A percentile compares a stretch with the other conserved stretches of the same genome.
Conservation (phyloP, 2,888 invertebrate genomes). For the Papilio gigon region DNA sequence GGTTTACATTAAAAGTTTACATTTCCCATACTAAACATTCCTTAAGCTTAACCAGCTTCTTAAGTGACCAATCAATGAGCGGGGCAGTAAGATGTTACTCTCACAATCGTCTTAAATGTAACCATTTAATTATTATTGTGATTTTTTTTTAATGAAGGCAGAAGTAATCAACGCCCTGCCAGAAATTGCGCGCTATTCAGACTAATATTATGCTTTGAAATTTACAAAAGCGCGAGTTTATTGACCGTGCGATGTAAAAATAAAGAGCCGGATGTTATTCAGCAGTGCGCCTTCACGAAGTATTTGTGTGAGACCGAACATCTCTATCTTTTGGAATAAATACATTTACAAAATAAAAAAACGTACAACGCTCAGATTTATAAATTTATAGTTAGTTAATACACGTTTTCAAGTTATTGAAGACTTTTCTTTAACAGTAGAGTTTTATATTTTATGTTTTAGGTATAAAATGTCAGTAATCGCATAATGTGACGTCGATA, state of each 20-base stretch:
- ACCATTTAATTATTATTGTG: neutral
- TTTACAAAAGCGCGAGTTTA: slow-evolving; percentile 30
- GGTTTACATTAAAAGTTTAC: no score
- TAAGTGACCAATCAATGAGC: no score
- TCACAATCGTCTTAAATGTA: neutral
- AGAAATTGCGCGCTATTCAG: neutral
- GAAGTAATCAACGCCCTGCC: slow-evolving; percentile 10
- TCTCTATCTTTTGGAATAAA: neutral
- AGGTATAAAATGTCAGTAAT: no score
- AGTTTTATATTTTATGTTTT: no score
- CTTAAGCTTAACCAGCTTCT: no score
- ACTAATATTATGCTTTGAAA: slow-evolving; percentile 30
- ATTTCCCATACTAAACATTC: no score
- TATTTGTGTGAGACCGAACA: slow-evolving; percentile 27
- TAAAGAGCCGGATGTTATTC: slow-evolving; percentile 40
- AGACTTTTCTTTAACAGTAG: no score
- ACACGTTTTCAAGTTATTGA: neutral
- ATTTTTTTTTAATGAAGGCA: neutral
- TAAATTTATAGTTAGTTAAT: neutral
- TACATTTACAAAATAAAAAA: neutral
- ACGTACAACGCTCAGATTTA: neutral
- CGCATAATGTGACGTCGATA: no score
- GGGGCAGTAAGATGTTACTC: neutral
- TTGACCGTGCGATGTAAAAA: slow-evolving; percentile 37
- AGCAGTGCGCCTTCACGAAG: slow-evolving; percentile 10